Evolutionary conservation across 2,113 vertebrate species (phyloP), one percentile per base, ranked within the genome.

Genomic region (Perognathus longimembris): DNA sequence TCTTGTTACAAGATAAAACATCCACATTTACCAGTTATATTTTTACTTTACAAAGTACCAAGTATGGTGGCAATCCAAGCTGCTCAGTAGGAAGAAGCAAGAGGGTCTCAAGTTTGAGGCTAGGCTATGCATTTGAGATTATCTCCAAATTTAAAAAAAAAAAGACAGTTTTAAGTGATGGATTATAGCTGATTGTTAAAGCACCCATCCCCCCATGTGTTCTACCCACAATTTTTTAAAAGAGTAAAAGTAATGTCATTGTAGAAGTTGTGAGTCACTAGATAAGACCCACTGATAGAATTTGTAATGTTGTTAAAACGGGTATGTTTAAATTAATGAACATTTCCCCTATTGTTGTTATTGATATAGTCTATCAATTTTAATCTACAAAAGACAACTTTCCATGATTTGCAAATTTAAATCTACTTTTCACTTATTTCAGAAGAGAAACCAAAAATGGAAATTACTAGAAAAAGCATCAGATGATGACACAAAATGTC

Each of bases 361-460:
- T 69, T 90, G 6, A 71, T 79, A 57, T 1, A 78, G 5, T 5
- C 66, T 67, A 66, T 18, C 61, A 54, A 64, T 91, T 79, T n/a
- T 93, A 64, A 74, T 8, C 28, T 45, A 84, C 9, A 74, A 89
- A 76, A 45, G 9, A 45, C 45, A 59, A 88, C n/a, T 85, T 40
- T 90, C 20, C 57, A 42, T 78, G 24, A 89, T 77, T 89, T 93
- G 2, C n/a, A 93, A 82, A 80, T 11, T 92, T 85, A 94, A 40
- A 85, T 77, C 3, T 59, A 85, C 32, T 90, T 85, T 71, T 75
- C 36, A 59, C 50, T 74, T 40, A 21, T 83, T 95, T 73, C 90
- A 98, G 98, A 98, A 97, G 82, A 98, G 98, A 95, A 98, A 95
- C 87, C 97, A 98, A 61, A 96, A 84, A 78, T 98, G 97, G 98